Conservation (phyloP, 1,140 invertebrate genomes). For the Probaryconus sp. region DNA sequence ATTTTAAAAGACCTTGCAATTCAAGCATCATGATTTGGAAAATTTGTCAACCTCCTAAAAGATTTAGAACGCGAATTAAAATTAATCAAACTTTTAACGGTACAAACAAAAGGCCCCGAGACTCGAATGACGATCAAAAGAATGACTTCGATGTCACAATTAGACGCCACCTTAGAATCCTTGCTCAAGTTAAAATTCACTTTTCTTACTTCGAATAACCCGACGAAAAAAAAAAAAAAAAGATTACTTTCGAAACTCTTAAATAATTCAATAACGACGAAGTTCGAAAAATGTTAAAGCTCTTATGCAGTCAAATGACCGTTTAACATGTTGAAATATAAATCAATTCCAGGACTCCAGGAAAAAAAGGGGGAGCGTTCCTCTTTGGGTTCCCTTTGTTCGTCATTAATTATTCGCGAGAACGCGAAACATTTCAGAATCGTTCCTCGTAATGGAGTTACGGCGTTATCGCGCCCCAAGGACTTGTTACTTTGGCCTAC, state of each 20-base stretch:
- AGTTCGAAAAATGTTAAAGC: slow-evolving; percentile 22
- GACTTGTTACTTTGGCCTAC: slow-evolving; percentile 70
- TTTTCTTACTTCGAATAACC: too few species aligned
- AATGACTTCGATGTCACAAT: too few species aligned
- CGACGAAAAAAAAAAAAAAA: slow-evolving; percentile 2
- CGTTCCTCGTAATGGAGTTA: slow-evolving; percentile 5
- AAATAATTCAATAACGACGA: slow-evolving; percentile 6
- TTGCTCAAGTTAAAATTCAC: too few species aligned
- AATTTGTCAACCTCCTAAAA: too few species aligned
- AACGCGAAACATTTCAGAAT: background rate
- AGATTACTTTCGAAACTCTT: slow-evolving; percentile 4
- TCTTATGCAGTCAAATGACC: slow-evolving; percentile 10
- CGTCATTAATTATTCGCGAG: slow-evolving; percentile 27
- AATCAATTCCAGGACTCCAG: slow-evolving; percentile 7
- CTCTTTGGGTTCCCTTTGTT: too few species aligned
- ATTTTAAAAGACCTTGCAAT: too few species aligned
- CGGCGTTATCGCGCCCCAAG: slow-evolving; percentile 6
- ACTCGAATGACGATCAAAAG: too few species aligned
- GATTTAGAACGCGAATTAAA: too few species aligned
- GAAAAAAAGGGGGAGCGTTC: slow-evolving; percentile 1
- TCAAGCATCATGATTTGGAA: too few species aligned
- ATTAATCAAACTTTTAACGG: too few species aligned
- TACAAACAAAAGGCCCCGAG: too few species aligned
- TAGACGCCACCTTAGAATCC: too few species aligned
- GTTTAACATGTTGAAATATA: slow-evolving; percentile 23